Evolutionary conservation across 2,113 vertebrate genomes (phyloP), one percentile per base, ranked within the genome.

Genomic region (Channa maculata): DNA sequence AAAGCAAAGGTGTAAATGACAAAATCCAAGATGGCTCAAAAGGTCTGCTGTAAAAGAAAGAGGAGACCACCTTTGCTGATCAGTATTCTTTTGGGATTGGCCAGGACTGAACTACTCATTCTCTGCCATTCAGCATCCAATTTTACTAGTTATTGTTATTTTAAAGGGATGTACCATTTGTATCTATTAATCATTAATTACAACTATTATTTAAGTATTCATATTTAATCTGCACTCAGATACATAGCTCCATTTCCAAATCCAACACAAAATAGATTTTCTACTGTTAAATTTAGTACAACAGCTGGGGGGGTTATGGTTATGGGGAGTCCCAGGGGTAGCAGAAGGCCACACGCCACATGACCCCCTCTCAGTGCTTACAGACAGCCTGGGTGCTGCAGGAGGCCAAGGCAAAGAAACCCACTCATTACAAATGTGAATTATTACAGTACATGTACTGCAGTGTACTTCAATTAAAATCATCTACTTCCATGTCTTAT

Each of bases 301-400:
- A 63, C 86, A 91, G 79, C 80, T 85, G 85, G 52, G 65, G 81
- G 72, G 46, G 83, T 79, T 87, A 83, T 83, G 85, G 85, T 73
- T 66, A 65, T 61, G 61, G 59, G 44, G 52, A 54, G 71, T 83
- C 79, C 66, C 63, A 43, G 45, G 34, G 71, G 60, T 58, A 50
- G 36, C 63, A 54, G 55, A 65, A 70, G 39, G 71, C 65, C 68
- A 45, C 3, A 37, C 53, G 67, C 60, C 82, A 71, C 77, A 48
- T 80, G 8, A 0, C 61, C 53, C 37, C 62, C 52, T 77, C 62
- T 39, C 41, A 58, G 46, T 15, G 9, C 74, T 77, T 38, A 77
- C 48, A 71, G 50, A 82, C 72, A 64, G 50, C 34, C 48, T 38
- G 51, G 39, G 44, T 57, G 45, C 66, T 71, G 66, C 39, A 39